Evolutionary conservation across 2,113 vertebrate genomes (phyloP).

Genomic region (Pteropus alecto): DNA sequence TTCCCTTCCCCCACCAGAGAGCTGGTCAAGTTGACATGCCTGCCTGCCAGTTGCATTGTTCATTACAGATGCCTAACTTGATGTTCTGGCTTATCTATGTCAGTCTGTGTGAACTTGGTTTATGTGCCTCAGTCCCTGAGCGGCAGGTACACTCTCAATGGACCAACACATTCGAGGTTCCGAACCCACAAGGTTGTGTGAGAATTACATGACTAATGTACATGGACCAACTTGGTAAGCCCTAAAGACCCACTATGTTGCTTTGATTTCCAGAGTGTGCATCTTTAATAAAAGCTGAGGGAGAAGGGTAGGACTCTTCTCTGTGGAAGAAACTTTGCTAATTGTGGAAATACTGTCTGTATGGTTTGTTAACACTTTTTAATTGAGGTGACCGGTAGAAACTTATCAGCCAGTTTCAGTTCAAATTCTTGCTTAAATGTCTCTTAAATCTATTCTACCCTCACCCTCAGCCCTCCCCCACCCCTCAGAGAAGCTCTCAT

Average conservation of each 20-base stretch:
- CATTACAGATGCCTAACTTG: background rate
- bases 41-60: background rate
- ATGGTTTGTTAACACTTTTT: background rate
- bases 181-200: background rate
- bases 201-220: background rate
- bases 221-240: background rate
- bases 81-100: background rate
- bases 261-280: background rate
- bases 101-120: background rate
- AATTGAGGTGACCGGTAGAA: background rate
- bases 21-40: background rate
- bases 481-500: background rate
- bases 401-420: background rate
- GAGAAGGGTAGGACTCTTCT: accelerated
- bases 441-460: background rate
- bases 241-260: background rate
- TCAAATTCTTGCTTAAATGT: background rate
- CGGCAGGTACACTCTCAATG: background rate
- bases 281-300: background rate
- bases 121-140: background rate
- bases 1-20: background rate
- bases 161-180: background rate
- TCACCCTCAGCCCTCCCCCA: background rate
- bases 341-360: background rate
- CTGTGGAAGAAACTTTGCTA: background rate